Conservation (phyloP, 2,113 vertebrate genomes). For the Sciurus niger region DNA sequence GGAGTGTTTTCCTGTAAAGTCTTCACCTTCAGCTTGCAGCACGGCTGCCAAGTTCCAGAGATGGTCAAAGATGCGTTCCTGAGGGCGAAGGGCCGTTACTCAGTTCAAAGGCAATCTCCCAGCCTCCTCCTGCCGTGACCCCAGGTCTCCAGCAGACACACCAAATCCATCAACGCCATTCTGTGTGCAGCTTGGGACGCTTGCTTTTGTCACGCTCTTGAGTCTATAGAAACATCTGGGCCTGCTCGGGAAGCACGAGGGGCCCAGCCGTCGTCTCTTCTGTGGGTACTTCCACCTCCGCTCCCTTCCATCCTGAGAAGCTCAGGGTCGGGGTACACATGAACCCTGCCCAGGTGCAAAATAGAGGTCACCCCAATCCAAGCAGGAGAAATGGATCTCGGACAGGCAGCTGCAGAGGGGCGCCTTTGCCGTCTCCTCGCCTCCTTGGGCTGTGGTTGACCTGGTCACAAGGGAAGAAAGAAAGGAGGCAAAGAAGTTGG, state of each 20-base stretch:
- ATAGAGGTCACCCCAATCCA: accelerated
- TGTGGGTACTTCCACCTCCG: background rate
- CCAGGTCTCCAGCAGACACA: slow-evolving; percentile 58
- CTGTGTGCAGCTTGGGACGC: background rate
- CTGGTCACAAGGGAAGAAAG: accelerated
- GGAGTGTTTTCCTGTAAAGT: slow-evolving; percentile 57
- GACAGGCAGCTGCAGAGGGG: background rate
- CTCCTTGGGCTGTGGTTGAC: accelerated
- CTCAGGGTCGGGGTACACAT: background rate
- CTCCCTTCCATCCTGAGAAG: background rate
- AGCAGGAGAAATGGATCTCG: background rate
- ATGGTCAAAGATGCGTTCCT: slow-evolving; percentile 43
- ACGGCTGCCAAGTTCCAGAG: background rate
- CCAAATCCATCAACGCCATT: slow-evolving; percentile 44
- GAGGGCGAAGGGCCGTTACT: background rate
- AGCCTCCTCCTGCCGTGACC: background rate
- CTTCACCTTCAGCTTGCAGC: slow-evolving; percentile 72
- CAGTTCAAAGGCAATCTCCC: background rate
- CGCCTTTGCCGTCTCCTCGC: accelerated
- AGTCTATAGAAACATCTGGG: background rate
- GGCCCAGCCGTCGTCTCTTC: background rate
- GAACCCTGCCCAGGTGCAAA: background rate
- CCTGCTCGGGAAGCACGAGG: background rate
- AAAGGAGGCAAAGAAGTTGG: background rate
- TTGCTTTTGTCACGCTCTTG: background rate